Evolutionary conservation across 2,113 vertebrate genomes (phyloP).

Genomic region (Scomber japonicus): DNA sequence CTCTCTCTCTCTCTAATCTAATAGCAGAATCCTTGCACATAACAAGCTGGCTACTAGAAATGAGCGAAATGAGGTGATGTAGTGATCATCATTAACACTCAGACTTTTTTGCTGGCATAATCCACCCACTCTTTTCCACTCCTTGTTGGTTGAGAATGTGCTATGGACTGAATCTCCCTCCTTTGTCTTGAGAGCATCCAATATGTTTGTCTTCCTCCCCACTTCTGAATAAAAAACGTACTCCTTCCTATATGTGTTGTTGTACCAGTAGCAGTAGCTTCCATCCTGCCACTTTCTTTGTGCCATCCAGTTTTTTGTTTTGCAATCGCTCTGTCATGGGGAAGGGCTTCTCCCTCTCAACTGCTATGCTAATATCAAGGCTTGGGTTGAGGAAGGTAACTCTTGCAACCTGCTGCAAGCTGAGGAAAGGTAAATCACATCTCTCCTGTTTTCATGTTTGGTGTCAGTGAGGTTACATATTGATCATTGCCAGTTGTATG

Average conservation of each 20-base stretch:
- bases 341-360: slow-evolving; percentile 74
- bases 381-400: slow-evolving; percentile 83
- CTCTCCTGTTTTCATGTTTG: slow-evolving; percentile 82
- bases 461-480: slow-evolving; percentile 77
- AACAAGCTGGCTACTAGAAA: slow-evolving; percentile 44
- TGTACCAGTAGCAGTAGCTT: slow-evolving; percentile 80
- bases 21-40: slow-evolving; percentile 28
- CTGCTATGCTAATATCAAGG: slow-evolving; percentile 79
- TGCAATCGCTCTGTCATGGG: slow-evolving; percentile 70
- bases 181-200: slow-evolving; percentile 84
- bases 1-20: slow-evolving; percentile 23
- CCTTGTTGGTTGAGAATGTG: slow-evolving; percentile 78
- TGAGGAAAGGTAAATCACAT: slow-evolving; percentile 83
- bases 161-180: slow-evolving; percentile 85
- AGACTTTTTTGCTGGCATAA: slow-evolving; percentile 50
- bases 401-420: slow-evolving; percentile 78
- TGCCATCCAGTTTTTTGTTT: slow-evolving; percentile 73
- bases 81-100: slow-evolving; percentile 61
- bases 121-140: slow-evolving; percentile 79
- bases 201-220: slow-evolving; percentile 78
- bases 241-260: slow-evolving; percentile 75
- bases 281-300: slow-evolving; percentile 75
- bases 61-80: slow-evolving; percentile 42
- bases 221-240: slow-evolving; percentile 64
- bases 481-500: slow-evolving; percentile 71